Evolutionary conservation across 2,797 vertebrate species (phyloP), one percentile per base, ranked within the genome.

Genomic region (Ibycter americanus): DNA sequence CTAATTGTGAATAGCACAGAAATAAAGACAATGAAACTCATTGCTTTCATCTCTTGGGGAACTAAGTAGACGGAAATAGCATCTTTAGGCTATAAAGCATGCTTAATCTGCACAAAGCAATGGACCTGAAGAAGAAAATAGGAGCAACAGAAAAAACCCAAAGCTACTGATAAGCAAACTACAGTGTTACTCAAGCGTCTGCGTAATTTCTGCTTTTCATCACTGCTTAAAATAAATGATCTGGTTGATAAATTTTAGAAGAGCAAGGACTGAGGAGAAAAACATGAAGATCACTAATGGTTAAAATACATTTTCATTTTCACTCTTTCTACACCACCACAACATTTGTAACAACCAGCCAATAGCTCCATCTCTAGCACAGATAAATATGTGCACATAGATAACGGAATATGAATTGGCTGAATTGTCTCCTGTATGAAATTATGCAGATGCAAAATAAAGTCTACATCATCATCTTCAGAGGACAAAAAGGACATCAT

Each of bases 21-120:
- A 95, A 94, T 92, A 96, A 96, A 94, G n/a, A 93, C 72, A 94
- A 87, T 27, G 40, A 84, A 96, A 77, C 32, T 67, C 76, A 83
- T 15, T 95, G 81, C 44, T 96, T 95, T 97, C 71, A 83, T 62
- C n/a, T 94, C 81, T 74, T 51, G 54, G 62, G 65, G 77, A 96
- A 81, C 66, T 61, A 85, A 94, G 92, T 27, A 89, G 74, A 93
- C 44, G 95, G 70, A 94, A 94, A 95, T 15, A 82, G 36, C 12
- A 89, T 87, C 67, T 95, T 89, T 51, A 89, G 76, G 89, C 87
- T 87, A 87, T 91, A 83, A 97, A 96, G 70, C 76, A 42, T 61
- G 51, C 42, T 90, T 83, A 81, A 96, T 79, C 74, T 87, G 46
- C 79, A 59, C 32, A 80, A 66, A 72, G 10, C n/a, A 81, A 90